Evolutionary conservation across 2,797 vertebrate genomes (phyloP).

Genomic region (Amphiprion clarkii): DNA sequence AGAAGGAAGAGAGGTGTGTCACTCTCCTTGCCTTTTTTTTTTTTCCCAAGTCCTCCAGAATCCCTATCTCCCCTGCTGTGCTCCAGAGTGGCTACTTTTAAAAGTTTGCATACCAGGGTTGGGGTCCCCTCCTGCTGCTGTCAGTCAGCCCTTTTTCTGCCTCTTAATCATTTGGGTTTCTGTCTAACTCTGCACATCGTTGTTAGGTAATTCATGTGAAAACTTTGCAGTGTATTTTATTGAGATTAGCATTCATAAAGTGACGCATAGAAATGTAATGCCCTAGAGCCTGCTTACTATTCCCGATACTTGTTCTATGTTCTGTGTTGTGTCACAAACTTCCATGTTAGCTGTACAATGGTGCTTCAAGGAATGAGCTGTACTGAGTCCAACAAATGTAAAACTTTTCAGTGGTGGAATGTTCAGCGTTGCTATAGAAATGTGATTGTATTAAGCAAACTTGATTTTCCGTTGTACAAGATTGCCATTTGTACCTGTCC

Average conservation of each 20-base stretch:
- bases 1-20: conserved; percentile 67
- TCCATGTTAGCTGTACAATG: conserved; percentile 69
- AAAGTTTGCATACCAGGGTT: conserved; percentile 74
- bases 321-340: conserved; percentile 61
- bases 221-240: conserved; percentile 72
- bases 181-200: conserved; percentile 64
- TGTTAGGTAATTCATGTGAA: conserved; percentile 61
- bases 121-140: conserved; percentile 78
- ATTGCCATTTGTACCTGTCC: conserved; percentile 68
- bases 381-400: conserved; percentile 61
- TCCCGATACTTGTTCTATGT: conserved; percentile 56
- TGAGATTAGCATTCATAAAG: conserved; percentile 75
- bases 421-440: conserved; percentile 73
- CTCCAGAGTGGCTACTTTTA: conserved; percentile 66
- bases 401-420: conserved; percentile 72
- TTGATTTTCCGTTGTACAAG: conserved; percentile 71
- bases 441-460: conserved; percentile 83
- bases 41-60: conserved; percentile 42
- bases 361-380: conserved; percentile 72
- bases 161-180: conserved; percentile 66
- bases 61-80: conserved; percentile 53
- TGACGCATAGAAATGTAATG: conserved; percentile 78
- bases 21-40: conserved; percentile 67
- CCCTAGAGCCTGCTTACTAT: conserved; percentile 72
- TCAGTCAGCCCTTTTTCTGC: conserved; percentile 63